Conservation (phyloP, 2,888 invertebrate species). For the Lochmaea capreae region DNA sequence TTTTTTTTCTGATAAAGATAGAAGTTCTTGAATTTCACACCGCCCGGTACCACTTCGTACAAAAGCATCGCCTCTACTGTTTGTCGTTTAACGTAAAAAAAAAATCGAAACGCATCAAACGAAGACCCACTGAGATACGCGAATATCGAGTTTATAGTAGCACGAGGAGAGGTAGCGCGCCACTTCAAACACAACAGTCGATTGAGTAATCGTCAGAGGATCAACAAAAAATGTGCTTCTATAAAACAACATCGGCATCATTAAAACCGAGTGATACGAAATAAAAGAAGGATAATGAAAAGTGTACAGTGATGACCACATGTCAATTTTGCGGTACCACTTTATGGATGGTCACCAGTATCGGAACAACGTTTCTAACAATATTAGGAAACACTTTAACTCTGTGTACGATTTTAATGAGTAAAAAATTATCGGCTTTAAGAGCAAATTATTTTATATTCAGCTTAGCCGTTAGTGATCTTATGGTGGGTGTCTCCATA, state of each 20-base stretch:
- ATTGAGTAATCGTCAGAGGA: neutral
- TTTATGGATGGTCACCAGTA: slow-evolving; percentile 34
- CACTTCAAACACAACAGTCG: slow-evolving; percentile 2
- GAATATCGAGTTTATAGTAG: neutral
- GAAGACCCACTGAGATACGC: neutral
- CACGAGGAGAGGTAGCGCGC: neutral
- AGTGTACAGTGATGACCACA: neutral
- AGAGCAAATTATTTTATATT: slow-evolving; percentile 84
- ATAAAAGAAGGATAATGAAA: neutral
- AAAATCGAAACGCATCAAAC: neutral
- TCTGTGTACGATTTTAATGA: slow-evolving; percentile 78
- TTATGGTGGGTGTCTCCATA: slow-evolving; percentile 80
- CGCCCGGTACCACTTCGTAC: no score
- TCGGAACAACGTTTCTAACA: slow-evolving; percentile 30
- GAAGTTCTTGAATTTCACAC: no score
- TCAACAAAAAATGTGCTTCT: neutral
- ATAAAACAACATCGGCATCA: neutral
- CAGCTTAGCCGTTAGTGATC: slow-evolving; percentile 82
- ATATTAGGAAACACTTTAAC: slow-evolving; percentile 77
- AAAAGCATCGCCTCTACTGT: no score
- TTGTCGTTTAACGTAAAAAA: neutral
- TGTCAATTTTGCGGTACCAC: slow-evolving; percentile 41
- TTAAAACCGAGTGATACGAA: no score
- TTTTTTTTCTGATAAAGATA: no score
- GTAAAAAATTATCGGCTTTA: slow-evolving; percentile 75